phyloP scores from a whole-genome alignment of 2,797 vertebrate species.

The Onychomys torridus region DNA sequence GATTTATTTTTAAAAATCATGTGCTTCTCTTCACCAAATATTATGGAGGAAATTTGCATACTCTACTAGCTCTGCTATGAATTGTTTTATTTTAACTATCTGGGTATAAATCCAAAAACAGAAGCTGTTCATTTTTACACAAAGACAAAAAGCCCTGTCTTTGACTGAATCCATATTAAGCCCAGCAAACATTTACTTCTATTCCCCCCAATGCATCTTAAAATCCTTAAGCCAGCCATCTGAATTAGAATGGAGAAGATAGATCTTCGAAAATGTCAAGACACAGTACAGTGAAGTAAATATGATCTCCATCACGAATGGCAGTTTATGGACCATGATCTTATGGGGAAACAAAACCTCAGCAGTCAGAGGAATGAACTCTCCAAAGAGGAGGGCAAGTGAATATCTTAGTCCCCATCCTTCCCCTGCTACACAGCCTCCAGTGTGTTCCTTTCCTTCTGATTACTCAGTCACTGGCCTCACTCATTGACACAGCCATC shows the following conservation, averaged over 20 bases:
- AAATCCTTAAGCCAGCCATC: neutral
- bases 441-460: neutral
- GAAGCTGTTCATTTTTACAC: neutral
- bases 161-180: conserved; percentile 7
- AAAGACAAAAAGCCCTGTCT: neutral
- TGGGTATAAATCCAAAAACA: conserved; percentile 26
- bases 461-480: neutral
- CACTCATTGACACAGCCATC: neutral
- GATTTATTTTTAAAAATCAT: neutral
- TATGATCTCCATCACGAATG: neutral
- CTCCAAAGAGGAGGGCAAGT: neutral
- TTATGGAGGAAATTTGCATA: neutral
- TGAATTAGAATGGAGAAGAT: neutral
- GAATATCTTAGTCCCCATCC: neutral
- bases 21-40: neutral
- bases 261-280: neutral
- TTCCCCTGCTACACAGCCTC: neutral
- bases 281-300: neutral
- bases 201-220: neutral
- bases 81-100: neutral
- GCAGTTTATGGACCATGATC: neutral
- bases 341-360: conserved; percentile 3
- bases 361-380: neutral
- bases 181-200: neutral
- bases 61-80: neutral